These are phyloP conservation scores for Atrina japonica DNA, from an alignment of 2,888 invertebrate species.

Conservation along the genomic window DNA sequence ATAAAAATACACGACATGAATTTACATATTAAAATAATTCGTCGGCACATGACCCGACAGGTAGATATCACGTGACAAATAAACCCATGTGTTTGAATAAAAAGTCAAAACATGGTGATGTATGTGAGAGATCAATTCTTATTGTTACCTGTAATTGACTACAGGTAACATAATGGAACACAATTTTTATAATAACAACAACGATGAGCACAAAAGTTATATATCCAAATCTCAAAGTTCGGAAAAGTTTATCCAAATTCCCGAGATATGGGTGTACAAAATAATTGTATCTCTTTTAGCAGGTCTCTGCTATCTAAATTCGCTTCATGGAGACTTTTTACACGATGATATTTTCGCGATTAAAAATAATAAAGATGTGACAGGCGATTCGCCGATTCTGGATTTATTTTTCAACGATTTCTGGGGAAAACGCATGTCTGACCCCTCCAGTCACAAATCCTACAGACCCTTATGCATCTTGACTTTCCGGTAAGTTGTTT, in stretches of 20 bases:
- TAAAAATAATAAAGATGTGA: constrained; percentile 90
- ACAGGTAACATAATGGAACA: too few species aligned
- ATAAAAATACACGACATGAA: too few species aligned
- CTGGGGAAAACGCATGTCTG: constrained; percentile 94
- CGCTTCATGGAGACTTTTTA: constrained; percentile 86
- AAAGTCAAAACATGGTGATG: too few species aligned
- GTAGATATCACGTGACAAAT: too few species aligned
- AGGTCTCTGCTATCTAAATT: constrained; percentile 63
- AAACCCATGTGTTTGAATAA: too few species aligned
- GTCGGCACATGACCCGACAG: too few species aligned
- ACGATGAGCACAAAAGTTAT: too few species aligned
- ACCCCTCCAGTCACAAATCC: constrained; percentile 91
- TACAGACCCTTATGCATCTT: constrained; percentile 92
- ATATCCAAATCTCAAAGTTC: too few species aligned
- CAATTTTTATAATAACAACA: too few species aligned
- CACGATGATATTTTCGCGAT: constrained; percentile 94
- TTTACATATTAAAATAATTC: too few species aligned
- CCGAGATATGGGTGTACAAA: constrained; percentile 17
- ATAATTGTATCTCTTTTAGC: constrained; percentile 37
- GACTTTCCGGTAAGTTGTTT: constrained; percentile 88
- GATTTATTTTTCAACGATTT: constrained; percentile 84
- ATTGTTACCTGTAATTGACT: too few species aligned
- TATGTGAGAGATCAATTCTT: too few species aligned
- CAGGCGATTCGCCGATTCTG: constrained; percentile 82
- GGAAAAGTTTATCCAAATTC: constrained; percentile 17